Evolutionary conservation across 2,113 vertebrate species (phyloP).

Genomic region (Tautogolabrus adspersus): DNA sequence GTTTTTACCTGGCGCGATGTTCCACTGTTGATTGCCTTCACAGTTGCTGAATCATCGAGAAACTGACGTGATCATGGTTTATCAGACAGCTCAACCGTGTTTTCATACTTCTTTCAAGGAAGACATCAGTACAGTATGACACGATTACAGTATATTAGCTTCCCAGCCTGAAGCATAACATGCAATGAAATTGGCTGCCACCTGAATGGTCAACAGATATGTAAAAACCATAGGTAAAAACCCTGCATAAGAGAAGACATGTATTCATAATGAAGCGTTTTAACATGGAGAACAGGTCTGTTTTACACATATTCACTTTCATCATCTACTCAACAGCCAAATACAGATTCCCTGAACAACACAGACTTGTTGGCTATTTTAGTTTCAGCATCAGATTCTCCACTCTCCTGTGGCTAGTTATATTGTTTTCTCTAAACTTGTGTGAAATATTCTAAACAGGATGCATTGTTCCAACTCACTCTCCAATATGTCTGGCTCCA

Average conservation of each 20-base stretch:
- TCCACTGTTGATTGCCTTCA: too few species aligned
- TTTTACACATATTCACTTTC: conserved; percentile 24
- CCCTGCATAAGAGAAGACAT: not conserved
- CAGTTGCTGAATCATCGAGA: too few species aligned
- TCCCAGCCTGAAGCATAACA: too few species aligned
- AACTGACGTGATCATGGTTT: too few species aligned
- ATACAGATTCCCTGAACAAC: conserved; percentile 62
- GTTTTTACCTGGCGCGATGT: too few species aligned
- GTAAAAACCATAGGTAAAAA: too few species aligned
- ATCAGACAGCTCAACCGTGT: too few species aligned
- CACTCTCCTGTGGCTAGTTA: conserved; percentile 81
- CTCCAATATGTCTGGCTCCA: conserved; percentile 73
- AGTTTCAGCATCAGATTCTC: conserved; percentile 46
- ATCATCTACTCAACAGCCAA: conserved; percentile 33
- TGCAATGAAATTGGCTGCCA: too few species aligned
- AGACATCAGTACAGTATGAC: too few species aligned
- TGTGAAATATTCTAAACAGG: conserved; percentile 79
- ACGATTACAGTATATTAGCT: too few species aligned
- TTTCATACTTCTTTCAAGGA: too few species aligned
- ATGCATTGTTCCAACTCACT: conserved; percentile 74
- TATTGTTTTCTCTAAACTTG: conserved; percentile 75
- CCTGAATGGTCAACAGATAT: too few species aligned
- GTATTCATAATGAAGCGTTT: conserved; percentile 5
- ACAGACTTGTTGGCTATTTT: conserved; percentile 47
- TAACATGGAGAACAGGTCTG: not conserved